A percentile compares a stretch with the other conserved stretches of the same genome.
phyloP scores from a whole-genome alignment of 2,888 invertebrate genomes.

The Falcaria lacertinaria region DNA sequence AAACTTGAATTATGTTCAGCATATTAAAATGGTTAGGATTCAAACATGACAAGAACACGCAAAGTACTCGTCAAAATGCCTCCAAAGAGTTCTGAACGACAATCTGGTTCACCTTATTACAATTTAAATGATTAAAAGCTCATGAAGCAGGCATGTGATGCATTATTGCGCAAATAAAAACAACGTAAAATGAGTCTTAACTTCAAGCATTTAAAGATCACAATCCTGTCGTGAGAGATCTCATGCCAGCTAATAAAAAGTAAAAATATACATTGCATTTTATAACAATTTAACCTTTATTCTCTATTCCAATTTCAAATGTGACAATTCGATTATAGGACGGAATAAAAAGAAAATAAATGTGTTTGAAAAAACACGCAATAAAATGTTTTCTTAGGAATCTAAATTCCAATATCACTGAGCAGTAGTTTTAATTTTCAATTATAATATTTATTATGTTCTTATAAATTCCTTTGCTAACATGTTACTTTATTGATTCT shows the following conservation, averaged over 20 bases:
- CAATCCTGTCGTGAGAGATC: not conserved
- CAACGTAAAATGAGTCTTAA: not conserved
- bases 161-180: slow-evolving; percentile 23
- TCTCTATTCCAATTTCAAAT: slow-evolving; percentile 21
- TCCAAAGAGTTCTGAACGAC: slow-evolving; percentile 10
- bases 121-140: slow-evolving; percentile 18
- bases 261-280: slow-evolving; percentile 32
- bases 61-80: not conserved
- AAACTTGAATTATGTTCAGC: too few relatives aligned
- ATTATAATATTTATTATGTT: not conserved
- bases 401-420: not conserved
- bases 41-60: too few relatives aligned
- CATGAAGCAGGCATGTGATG: slow-evolving; percentile 29
- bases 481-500: too few relatives aligned
- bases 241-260: not conserved
- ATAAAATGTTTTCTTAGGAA: not conserved
- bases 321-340: slow-evolving; percentile 2
- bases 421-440: not conserved
- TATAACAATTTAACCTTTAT: slow-evolving; percentile 45
- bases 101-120: slow-evolving; percentile 27
- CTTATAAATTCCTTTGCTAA: not conserved
- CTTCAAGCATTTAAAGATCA: not conserved
- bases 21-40: too few relatives aligned
- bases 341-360: not conserved
- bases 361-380: not conserved